These are phyloP conservation scores for Aptenodytes forsteri DNA, from an alignment of 2,113 vertebrate genomes.

Conservation along the genomic window DNA sequence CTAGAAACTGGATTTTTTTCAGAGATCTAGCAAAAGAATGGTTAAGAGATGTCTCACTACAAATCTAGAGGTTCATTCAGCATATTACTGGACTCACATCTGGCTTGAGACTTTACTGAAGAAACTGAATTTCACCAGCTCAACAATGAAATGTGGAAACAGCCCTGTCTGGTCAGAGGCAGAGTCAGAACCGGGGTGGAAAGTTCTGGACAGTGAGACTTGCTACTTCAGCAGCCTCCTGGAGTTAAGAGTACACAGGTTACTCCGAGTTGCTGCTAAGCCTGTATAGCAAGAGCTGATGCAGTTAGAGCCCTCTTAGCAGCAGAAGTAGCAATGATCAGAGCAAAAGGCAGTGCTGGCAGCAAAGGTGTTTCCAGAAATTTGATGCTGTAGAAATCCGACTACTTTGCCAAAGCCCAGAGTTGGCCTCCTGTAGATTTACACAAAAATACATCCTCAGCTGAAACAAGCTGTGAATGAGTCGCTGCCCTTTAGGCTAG, in stretches of 20 bases:
- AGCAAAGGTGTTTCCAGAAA: neutral
- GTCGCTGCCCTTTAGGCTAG: neutral
- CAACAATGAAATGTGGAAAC: neutral
- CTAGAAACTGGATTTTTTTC: neutral
- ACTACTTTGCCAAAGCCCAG: neutral
- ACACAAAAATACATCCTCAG: neutral
- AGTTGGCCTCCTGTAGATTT: accelerated
- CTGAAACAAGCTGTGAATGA: neutral
- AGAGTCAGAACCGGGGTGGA: accelerated
- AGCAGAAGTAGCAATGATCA: neutral
- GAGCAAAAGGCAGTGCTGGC: neutral
- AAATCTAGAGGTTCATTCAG: neutral
- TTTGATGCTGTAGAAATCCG: neutral
- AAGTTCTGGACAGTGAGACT: neutral
- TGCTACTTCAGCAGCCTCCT: neutral
- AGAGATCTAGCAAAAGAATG: neutral
- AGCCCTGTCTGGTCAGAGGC: neutral
- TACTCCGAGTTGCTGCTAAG: neutral
- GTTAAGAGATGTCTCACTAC: neutral
- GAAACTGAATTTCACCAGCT: neutral
- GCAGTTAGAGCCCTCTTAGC: neutral
- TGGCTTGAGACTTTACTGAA: neutral
- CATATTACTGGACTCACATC: neutral
- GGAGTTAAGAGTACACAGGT: neutral
- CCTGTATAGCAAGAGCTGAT: neutral